Base-by-base conservation (phyloP, 64 coral and sea anemone genomes). In the Catalaphyllia jardinei region DNA sequence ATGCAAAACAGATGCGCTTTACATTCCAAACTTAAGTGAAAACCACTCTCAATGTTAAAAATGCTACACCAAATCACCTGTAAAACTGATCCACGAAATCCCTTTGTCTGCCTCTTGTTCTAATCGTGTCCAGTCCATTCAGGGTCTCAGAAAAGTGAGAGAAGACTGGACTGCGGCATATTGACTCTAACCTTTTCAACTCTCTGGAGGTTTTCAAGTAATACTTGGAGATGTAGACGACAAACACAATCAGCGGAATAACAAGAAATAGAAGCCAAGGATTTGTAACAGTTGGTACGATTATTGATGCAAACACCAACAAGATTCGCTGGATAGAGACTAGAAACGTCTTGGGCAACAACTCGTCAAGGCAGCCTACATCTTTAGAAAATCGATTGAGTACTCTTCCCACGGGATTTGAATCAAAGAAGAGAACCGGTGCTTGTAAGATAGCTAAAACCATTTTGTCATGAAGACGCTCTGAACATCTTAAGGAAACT, bases 381-480 rank as follows among this genome's bases (percentile, higher is more conserved):
- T 46, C 42, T 46, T 46, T 46, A 46, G 42, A 46, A 46, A 46
- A 46, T 46, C 42, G 42, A 46, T 46, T 46, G 42, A 46, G 42
- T 46, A 46, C 6, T 46, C 42, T 46, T 46, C 42, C 42, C 42
- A 46, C 42, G 42, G 42, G 42, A 46, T 46, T 46, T 46, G 42
- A 46, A 46, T 46, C 42, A 46, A 46, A 4, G 42, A 46, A 46
- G 0, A 5, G 42, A 46, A 46, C 42, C 42, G 42, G 42, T 46
- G 42, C 42, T 46, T 46, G 31, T 42, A 87, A 22, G 74, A 87
- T 19, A n/a, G 31, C 17, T 18, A n/a, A 77, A 61, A 89, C 25
- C 87, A 89, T 89, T 46, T 78, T 67, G 18, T 63, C 17, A 35
- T 88, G 86, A 18, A 88, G 69, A 14, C 64, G 14, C 12, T 59